Base-by-base conservation (phyloP, 2,797 vertebrate genomes). In the Gorsachius magnificus region DNA sequence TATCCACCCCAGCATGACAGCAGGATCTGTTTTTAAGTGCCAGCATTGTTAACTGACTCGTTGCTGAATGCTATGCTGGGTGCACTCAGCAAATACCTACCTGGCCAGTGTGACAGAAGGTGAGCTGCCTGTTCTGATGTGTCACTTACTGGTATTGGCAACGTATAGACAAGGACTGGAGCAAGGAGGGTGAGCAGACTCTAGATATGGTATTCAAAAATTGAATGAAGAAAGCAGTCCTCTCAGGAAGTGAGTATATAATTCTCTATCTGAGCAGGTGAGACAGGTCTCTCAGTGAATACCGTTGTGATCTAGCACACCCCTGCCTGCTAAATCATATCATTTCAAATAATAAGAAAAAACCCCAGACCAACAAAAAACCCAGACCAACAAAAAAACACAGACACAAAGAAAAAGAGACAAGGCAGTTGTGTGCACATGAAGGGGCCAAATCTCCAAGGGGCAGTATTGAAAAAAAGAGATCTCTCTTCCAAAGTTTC, bases 381-480 rank as follows among this genome's bases (percentile, higher is more conserved):
- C 8, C 28, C 56, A 58, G 58, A 53, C 20, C 33, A 38, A n/a
- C 46, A 53, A n/a, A 38, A 38, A 31, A 13, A 0, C 14, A 15
- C 24, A 29, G 25, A 16, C 48, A 22, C 10, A 41, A 6, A 48
- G 24, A 48, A 31, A 19, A 53, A 33, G 26, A 57, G 48, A 43
- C 26, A n/a, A 57, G 13, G 36, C 56, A 41, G 25, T 18, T 77
- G 28, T 33, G 24, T 43, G 28, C 11, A 14, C 8, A 8, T 29
- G 10, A 41, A 64, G 18, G 11, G 22, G 6, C 20, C 26, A 24
- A 14, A 45, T 53, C n/a, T 54, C 38, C 5, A 6, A 63, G 12
- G 21, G 63, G 10, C 0, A 1, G 7, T 38, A 5, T n/a, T 0
- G 2, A 36, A 50, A 65, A 54, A 35, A 50, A 16, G 7, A 29